Evolutionary conservation across 2,113 vertebrate genomes (phyloP), one percentile per base, ranked within the genome.

Genomic region (Rafetus swinhoei): DNA sequence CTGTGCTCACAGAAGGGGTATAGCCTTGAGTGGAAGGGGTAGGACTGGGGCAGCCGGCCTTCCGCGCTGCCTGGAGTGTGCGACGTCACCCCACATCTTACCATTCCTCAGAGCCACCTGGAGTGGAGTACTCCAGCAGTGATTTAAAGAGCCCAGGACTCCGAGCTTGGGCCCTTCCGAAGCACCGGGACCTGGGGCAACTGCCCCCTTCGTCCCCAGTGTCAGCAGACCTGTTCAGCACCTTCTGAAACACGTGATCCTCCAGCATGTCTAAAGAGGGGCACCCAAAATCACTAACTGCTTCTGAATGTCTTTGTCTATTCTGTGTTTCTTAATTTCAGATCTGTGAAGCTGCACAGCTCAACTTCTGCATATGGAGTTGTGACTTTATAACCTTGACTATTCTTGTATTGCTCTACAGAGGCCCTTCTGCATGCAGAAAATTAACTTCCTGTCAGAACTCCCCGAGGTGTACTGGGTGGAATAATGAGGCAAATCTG

Each of bases 391-490:
- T 55, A 25, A 27, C 16, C 29, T 79, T 45, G 54, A 45, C 12
- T 19, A 14, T 6, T 16, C 59, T 35, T 72, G n/a, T 35, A 19
- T 72, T 72, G 65, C 65, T 72, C 19, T 72, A 19, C 65, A 29
- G 16, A 11, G 1, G 6, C 8, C 19, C 50, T 76, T 54, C 1
- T 1, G 19, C 21, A 74, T 81, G 60, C 3, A 1, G 80, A 52
- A 54, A 82, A 7, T 39, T 11, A 59, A 14, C 15, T 27, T 57
- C 32, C 32, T 72, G 53, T 83, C 3, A 72, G 65, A 0, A n/a
- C 4, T 10, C 62, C 25, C 1, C 1, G 57, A 1, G 0, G 5
- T 54, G 88, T 9, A 19, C 0, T 29, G 2, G 24, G 53, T 1
- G 9, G 35, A 84, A 22, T 50, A 87, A 45, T 53, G 62, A 24